Conservation (phyloP, 2,797 vertebrate genomes). For the Oryzias sinensis region DNA sequence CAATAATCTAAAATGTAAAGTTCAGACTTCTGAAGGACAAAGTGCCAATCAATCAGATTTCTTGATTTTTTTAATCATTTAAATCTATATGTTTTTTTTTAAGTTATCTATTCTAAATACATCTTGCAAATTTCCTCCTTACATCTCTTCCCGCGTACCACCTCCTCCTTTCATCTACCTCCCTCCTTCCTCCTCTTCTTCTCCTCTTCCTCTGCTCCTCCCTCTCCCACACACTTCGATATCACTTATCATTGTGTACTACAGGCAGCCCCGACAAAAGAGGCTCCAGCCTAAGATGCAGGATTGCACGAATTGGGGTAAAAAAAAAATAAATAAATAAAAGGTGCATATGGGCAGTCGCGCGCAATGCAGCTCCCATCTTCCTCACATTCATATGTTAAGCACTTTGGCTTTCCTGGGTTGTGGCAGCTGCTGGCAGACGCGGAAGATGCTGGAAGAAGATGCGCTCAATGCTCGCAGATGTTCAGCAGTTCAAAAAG, state of each 20-base stretch:
- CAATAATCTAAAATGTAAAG: too few species aligned
- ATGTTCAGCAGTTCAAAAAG: constrained; percentile 64
- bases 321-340: constrained; percentile 20
- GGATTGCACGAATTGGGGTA: constrained; percentile 47
- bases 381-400: constrained; percentile 69
- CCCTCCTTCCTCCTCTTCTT: constrained; percentile 19
- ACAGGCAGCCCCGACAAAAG: constrained; percentile 55
- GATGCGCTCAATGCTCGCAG: constrained; percentile 66
- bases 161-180: constrained; percentile 47
- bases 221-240: constrained; percentile 59
- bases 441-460: constrained; percentile 32
- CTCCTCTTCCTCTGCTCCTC: constrained; percentile 18
- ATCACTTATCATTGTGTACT: constrained; percentile 73
- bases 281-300: constrained; percentile 54
- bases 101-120: constrained; percentile 17
- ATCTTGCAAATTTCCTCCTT: constrained; percentile 35
- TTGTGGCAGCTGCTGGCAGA: constrained; percentile 60
- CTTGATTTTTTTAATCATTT: too few species aligned
- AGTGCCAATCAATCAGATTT: too few species aligned
- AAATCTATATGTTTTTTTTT: not conserved
- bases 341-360: constrained; percentile 57
- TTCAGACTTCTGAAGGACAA: too few species aligned
- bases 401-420: constrained; percentile 53
- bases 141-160: constrained; percentile 26
- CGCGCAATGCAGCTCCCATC: constrained; percentile 50